Evolutionary conservation across 1,140 invertebrate species (phyloP), one percentile per base, ranked within the genome.

Genomic region (Oscheius sp.): DNA sequence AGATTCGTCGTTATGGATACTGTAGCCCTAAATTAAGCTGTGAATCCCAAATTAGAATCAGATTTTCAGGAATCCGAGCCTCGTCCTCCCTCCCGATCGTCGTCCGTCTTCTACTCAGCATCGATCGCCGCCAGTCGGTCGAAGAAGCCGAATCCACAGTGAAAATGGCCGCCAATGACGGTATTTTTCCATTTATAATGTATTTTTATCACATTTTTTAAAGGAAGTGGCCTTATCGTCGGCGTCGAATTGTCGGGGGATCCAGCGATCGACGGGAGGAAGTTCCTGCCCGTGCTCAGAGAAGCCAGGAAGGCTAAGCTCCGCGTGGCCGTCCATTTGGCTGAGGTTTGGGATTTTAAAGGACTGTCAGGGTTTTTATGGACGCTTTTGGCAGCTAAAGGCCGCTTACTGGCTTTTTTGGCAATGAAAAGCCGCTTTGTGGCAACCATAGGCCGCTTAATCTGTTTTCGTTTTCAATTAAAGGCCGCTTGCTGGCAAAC

Each of bases 221-320:
- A 23, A 68, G 67, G 26, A 7, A 20, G 49, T 2, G 36, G 36
- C 31, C 29, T 59, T 3, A 74, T 74, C 32, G 65, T 74, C 7
- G 72, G 72, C 3, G 18, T 74, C 3, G 72, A 74, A 3, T 38
- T 74, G 28, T 38, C 63, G 31, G 72, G 72, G 26, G 42, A 68
- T 46, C 72, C 72, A 1, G 29, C 55, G 1, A 3, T 68, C 2
- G 34, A 36, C 28, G 72, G 46, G 2, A 34, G 20, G 2, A 45
- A 61, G 13, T 68, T 62, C 72, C 59, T 62, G 28, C 46, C 46
- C 20, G 46, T 68, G 46, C 66, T 68, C 3, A 3, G 62, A 20
- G 35, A 63, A 62, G 66, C 55, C n/a, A 26, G 36, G 28, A 18
- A 15, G 26, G 35, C 35, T 26, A 65, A 65, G 1, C 35, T 74